These are phyloP conservation scores for Phoeniculus purpureus DNA, from an alignment of 2,797 vertebrate genomes.

Conservation along the genomic window DNA sequence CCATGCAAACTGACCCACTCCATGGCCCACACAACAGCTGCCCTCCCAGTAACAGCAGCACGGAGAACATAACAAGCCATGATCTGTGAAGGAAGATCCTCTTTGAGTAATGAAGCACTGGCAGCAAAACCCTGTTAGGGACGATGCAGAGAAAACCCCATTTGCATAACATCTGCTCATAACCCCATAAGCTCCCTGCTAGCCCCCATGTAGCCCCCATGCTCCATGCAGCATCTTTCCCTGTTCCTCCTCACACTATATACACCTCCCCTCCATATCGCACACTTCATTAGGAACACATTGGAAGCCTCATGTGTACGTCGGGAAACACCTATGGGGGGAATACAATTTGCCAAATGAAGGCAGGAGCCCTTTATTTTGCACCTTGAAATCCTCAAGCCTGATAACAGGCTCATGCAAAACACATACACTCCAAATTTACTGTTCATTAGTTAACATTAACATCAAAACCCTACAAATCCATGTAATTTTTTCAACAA, in stretches of 20 bases:
- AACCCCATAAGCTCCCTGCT: rapidly evolving
- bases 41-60: background rate
- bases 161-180: background rate
- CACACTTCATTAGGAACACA: rapidly evolving
- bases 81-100: background rate
- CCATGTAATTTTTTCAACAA: background rate
- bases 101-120: background rate
- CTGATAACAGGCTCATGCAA: background rate
- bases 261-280: background rate
- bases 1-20: background rate
- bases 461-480: background rate
- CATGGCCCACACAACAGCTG: background rate
- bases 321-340: background rate
- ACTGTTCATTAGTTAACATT: background rate
- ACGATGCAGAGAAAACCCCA: background rate
- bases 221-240: rapidly evolving
- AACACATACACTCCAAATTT: background rate
- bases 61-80: rapidly evolving
- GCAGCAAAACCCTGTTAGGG: background rate
- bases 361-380: background rate
- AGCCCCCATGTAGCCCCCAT: no score
- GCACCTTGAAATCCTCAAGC: background rate
- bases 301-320: rapidly evolving
- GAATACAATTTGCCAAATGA: background rate
- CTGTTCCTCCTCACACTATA: background rate